Percentiles rank a stretch among this genome's conserved stretches.
These are phyloP conservation scores for Oscheius myriophilus DNA, from an alignment of 2,888 invertebrate species.

Conservation along the genomic window DNA sequence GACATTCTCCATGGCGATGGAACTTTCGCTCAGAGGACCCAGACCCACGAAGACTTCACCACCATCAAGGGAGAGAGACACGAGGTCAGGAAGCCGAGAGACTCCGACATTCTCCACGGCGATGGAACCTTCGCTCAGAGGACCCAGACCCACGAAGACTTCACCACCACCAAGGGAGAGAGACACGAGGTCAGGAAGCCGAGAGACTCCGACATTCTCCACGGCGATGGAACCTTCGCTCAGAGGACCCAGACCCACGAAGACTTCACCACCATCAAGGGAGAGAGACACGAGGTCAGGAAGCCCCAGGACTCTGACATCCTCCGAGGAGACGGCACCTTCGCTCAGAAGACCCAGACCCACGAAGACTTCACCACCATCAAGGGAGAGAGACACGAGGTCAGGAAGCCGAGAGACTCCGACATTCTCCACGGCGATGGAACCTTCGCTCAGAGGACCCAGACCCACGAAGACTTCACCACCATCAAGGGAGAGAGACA, in stretches of 20 bases:
- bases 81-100: slow-evolving; percentile 6
- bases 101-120: slow-evolving; percentile 14
- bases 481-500: background rate
- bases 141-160: slow-evolving; percentile 18
- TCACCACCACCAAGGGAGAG: slow-evolving; percentile 4
- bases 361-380: slow-evolving; percentile 5
- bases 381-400: slow-evolving; percentile 7
- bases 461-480: slow-evolving; percentile 14
- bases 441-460: slow-evolving; percentile 6
- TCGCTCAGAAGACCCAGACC: slow-evolving; percentile 4
- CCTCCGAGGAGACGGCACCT: slow-evolving; percentile 10
- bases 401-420: slow-evolving; percentile 7
- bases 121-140: slow-evolving; percentile 12
- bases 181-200: slow-evolving; percentile 5
- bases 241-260: slow-evolving; percentile 8
- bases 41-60: slow-evolving; percentile 12
- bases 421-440: slow-evolving; percentile 8
- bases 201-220: slow-evolving; percentile 5
- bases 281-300: slow-evolving; percentile 4
- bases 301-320: slow-evolving; percentile 16
- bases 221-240: slow-evolving; percentile 13
- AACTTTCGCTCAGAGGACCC: slow-evolving; percentile 6
- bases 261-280: slow-evolving; percentile 6
- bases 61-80: slow-evolving; percentile 3
- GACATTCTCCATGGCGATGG: slow-evolving; percentile 15